Conservation (phyloP, 2,113 vertebrate genomes). For the Agelaius tricolor region DNA sequence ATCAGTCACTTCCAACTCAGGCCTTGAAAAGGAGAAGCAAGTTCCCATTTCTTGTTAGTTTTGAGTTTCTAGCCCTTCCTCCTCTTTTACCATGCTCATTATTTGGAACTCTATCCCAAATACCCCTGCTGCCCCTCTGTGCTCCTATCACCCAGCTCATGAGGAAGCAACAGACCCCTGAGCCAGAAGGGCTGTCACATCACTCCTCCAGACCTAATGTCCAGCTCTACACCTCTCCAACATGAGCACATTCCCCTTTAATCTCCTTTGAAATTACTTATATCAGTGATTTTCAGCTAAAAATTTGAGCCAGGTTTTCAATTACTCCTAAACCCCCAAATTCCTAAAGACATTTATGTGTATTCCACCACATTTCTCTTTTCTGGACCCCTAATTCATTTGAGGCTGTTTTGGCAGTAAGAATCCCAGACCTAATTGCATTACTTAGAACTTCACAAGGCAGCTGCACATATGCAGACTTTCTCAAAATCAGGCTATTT, state of each 20-base stretch:
- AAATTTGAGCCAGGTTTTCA: not conserved
- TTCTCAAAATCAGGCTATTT: conserved; percentile 40
- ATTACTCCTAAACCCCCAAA: not conserved
- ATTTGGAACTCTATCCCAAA: not conserved
- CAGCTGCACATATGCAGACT: conserved; percentile 23
- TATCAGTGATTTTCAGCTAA: not conserved
- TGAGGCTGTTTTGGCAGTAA: not conserved
- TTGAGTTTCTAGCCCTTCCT: not conserved
- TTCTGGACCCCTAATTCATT: not conserved
- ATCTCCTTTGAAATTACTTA: not conserved
- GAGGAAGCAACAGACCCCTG: not conserved
- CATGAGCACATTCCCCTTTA: not conserved
- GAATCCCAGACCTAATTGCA: not conserved
- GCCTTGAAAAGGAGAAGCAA: not conserved
- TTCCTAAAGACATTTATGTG: not conserved
- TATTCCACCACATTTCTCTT: not conserved
- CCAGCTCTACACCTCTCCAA: not conserved
- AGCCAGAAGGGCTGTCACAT: not conserved
- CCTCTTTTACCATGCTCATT: not conserved
- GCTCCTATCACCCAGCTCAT: not conserved
- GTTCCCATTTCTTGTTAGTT: not conserved
- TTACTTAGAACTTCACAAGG: conserved; percentile 25
- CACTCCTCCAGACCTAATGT: not conserved
- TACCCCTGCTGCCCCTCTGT: not conserved
- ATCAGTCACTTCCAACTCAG: not conserved